Conservation (phyloP, 35 echinoderm and acorn worm genomes). For the Stichopus chloronotus region DNA sequence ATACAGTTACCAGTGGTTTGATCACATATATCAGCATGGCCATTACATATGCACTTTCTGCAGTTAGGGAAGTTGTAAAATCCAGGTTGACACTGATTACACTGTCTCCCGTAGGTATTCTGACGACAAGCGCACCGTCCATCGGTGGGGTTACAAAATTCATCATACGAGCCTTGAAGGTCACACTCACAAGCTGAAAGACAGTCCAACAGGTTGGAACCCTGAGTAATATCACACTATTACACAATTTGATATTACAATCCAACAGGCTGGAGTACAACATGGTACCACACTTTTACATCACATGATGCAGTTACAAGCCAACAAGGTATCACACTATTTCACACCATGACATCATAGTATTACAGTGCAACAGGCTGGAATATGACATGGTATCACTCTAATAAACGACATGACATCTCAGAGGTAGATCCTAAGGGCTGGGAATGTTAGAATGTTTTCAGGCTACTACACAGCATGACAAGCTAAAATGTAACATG, state of each 20-base stretch:
- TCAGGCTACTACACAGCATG: too few relatives aligned
- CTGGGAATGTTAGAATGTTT: too few relatives aligned
- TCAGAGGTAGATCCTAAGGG: too few relatives aligned
- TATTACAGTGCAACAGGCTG: too few relatives aligned
- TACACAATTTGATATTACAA: not conserved
- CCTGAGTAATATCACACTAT: not conserved
- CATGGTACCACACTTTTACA: too few relatives aligned
- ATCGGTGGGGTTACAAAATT: slow-evolving; percentile 74
- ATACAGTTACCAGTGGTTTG: slow-evolving; percentile 68
- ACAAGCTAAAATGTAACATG: too few relatives aligned
- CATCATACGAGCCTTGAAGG: slow-evolving; percentile 59
- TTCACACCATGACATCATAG: too few relatives aligned
- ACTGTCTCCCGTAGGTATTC: slow-evolving; percentile 82
- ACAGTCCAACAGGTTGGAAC: not conserved
- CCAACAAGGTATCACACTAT: too few relatives aligned
- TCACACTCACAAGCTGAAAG: slow-evolving; percentile 84
- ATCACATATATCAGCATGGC: slow-evolving; percentile 75
- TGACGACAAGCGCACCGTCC: slow-evolving; percentile 79
- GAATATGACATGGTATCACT: too few relatives aligned
- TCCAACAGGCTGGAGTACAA: too few relatives aligned
- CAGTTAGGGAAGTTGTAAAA: slow-evolving; percentile 98
- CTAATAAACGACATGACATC: too few relatives aligned
- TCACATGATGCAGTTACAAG: too few relatives aligned
- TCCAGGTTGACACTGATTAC: slow-evolving; percentile 80
- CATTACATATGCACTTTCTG: slow-evolving; percentile 76